Evolutionary conservation across 2,113 vertebrate species (phyloP).

Genomic region (Meleagris gallopavo): DNA sequence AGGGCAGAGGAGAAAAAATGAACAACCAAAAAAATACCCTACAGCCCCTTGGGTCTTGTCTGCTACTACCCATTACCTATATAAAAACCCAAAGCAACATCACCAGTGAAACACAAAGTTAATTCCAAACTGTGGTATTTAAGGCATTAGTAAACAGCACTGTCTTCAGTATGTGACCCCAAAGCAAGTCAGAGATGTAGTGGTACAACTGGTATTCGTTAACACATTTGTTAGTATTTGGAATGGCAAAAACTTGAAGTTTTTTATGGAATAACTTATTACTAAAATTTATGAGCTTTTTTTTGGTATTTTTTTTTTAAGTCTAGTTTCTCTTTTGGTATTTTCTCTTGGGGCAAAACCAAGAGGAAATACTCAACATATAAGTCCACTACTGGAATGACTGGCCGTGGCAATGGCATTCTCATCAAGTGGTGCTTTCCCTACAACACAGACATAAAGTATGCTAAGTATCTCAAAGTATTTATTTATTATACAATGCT

Average conservation of each 20-base stretch:
- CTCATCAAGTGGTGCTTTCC: background rate
- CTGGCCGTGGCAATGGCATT: background rate
- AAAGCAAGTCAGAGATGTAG: background rate
- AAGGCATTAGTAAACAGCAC: background rate
- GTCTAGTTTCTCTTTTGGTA: fast-evolving
- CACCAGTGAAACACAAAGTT: background rate
- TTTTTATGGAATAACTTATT: background rate
- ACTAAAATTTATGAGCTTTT: background rate
- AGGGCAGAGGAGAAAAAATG: background rate
- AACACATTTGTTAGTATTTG: background rate
- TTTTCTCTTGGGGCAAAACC: background rate
- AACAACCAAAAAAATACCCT: background rate
- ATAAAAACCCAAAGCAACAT: background rate
- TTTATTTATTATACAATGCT: background rate
- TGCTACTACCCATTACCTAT: background rate
- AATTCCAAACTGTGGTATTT: background rate
- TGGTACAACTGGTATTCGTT: background rate
- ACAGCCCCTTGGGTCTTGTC: background rate
- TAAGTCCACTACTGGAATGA: background rate
- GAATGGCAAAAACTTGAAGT: background rate
- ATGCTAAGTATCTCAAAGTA: background rate
- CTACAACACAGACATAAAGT: background rate
- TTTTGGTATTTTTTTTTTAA: background rate
- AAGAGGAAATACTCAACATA: background rate
- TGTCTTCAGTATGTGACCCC: background rate